Evolutionary conservation across 64 coral and sea anemone species (phyloP).

Genomic region (Platygyra sinensis): DNA sequence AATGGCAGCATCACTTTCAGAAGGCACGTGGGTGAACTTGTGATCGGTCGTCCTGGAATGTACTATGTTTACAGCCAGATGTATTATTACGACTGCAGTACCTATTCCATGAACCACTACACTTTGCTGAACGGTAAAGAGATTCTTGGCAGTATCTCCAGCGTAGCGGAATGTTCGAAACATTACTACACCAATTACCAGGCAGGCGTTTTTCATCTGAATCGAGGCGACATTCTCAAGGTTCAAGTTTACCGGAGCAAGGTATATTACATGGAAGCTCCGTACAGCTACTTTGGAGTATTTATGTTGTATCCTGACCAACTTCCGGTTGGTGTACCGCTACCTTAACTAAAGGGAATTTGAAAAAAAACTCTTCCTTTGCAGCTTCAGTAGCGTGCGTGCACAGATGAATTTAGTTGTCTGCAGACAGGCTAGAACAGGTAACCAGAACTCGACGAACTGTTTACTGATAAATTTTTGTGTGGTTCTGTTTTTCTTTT

Average conservation of each 20-base stretch:
- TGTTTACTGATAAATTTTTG: no score
- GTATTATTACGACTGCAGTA: constrained; percentile 84
- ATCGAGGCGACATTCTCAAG: constrained; percentile 74
- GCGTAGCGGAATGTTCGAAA: constrained; percentile 39
- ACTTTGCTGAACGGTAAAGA: constrained; percentile 59
- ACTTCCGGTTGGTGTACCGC: background rate
- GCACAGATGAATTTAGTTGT: no score
- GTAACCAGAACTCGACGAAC: no score
- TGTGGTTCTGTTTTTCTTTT: no score
- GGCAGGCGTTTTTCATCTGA: constrained; percentile 78
- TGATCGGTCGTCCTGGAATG: constrained; percentile 56
- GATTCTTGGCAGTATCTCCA: constrained; percentile 75
- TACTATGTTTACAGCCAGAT: constrained; percentile 98
- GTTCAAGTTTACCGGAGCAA: constrained; percentile 69
- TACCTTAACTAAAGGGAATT: no score
- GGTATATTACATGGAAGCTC: constrained; percentile 32
- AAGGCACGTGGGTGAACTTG: constrained; percentile 54
- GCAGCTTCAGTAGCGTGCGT: no score
- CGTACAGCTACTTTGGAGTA: constrained; percentile 53
- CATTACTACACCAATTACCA: constrained; percentile 86
- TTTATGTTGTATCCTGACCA: constrained; percentile 60
- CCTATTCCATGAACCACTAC: constrained; percentile 71
- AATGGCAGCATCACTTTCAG: constrained; percentile 53
- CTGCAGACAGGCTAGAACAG: no score
- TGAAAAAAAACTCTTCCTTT: no score